phyloP scores from a whole-genome alignment of 2,888 invertebrate species.

The Perithous albicinctus region DNA sequence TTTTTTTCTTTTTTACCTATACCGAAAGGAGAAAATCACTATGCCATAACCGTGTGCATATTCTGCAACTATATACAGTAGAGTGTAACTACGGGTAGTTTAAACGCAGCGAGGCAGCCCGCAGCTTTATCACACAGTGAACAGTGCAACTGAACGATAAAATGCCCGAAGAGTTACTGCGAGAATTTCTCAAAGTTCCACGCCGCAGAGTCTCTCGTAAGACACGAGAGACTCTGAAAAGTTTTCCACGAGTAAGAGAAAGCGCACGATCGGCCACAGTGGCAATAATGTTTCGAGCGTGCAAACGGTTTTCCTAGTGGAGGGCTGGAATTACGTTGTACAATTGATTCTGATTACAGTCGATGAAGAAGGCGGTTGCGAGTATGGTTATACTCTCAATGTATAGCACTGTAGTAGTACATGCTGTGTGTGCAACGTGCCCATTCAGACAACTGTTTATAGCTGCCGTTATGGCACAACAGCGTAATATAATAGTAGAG shows the following conservation, averaged over 20 bases:
- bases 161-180: slow-evolving; percentile 57
- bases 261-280: slow-evolving; percentile 28
- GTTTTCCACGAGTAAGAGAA: slow-evolving; percentile 34
- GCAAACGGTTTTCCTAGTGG: slow-evolving; percentile 8
- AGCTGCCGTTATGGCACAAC: neutral
- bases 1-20: too few species aligned
- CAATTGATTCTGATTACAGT: slow-evolving; percentile 64
- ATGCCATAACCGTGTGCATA: slow-evolving; percentile 33
- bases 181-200: slow-evolving; percentile 55
- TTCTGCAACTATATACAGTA: slow-evolving; percentile 5
- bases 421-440: neutral
- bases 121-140: slow-evolving; percentile 55
- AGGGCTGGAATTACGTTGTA: slow-evolving; percentile 46
- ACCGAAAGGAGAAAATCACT: slow-evolving; percentile 52
- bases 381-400: too few species aligned
- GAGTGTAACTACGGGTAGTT: slow-evolving; percentile 52
- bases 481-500: slow-evolving; percentile 23
- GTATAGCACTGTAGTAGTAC: too few species aligned
- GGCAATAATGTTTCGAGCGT: slow-evolving; percentile 37
- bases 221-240: slow-evolving; percentile 16
- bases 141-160: slow-evolving; percentile 58
- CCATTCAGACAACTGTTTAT: slow-evolving; percentile 44
- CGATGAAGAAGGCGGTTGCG: slow-evolving; percentile 52
- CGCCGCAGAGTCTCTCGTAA: neutral
- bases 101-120: slow-evolving; percentile 4